Evolutionary conservation across 2,888 invertebrate genomes (phyloP).

Genomic region (Nomada fabriciana): DNA sequence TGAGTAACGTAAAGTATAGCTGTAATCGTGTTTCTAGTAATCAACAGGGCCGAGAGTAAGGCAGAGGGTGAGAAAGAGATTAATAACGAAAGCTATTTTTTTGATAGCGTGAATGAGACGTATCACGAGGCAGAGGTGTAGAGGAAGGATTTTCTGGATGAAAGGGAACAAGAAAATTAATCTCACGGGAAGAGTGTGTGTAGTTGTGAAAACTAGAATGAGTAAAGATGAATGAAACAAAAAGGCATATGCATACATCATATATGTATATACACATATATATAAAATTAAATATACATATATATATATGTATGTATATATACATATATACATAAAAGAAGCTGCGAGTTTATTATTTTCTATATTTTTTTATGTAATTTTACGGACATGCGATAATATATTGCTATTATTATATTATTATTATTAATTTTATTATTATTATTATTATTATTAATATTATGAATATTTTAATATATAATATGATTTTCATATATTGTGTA

Average conservation of each 20-base stretch:
- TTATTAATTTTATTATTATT: conserved; percentile 80
- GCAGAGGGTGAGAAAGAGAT: conserved; percentile 36
- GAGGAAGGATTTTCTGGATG: conserved; percentile 27
- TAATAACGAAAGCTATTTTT: conserved; percentile 56
- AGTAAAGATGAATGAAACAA: conserved; percentile 47
- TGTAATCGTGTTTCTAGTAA: conserved; percentile 34
- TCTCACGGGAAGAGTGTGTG: conserved; percentile 40
- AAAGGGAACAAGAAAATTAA: conserved; percentile 52
- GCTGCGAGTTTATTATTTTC: conserved; percentile 83
- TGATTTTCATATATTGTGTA: conserved; percentile 82
- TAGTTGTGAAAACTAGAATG: conserved; percentile 23
- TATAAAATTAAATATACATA: conserved; percentile 42
- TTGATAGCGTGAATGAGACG: conserved; percentile 49
- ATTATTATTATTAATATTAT: conserved; percentile 80
- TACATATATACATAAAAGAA: conserved; percentile 67
- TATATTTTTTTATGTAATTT: conserved; percentile 85
- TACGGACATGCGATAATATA: conserved; percentile 82
- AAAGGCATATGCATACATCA: conserved; percentile 12
- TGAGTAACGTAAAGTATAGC: not conserved
- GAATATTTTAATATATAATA: conserved; percentile 84
- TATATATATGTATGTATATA: not conserved
- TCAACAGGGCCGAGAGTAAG: conserved; percentile 43
- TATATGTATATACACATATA: conserved; percentile 3
- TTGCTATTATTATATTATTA: conserved; percentile 70
- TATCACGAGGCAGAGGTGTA: conserved; percentile 26